Base-by-base conservation (phyloP, 2,888 invertebrate species). In the Leptinotarsa peninsularis region DNA sequence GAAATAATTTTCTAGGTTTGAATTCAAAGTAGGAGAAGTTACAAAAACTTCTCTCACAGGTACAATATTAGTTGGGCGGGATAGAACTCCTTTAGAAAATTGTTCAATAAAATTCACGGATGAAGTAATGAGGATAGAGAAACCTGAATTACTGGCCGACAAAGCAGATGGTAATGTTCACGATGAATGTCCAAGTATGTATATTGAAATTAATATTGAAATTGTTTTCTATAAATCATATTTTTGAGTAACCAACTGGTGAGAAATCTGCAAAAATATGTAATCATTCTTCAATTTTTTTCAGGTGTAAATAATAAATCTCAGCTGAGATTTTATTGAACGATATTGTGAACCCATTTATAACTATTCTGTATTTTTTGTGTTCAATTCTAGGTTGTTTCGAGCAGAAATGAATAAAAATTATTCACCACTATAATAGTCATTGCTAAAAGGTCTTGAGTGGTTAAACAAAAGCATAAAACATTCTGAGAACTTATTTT, bases 121-220 rank as follows among this genome's bases (percentile, higher is more conserved):
- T 83, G 94, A 94, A 83, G 89, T 95, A 71, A 94, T 91, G 88
- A 89, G 89, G 49, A 92, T 95, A 75, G 94, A 93, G 84, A 85
- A 90, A 68, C 88, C 89, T 0, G 87, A 90, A 52, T 88, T 90
- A 15, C 58, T 82, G 67, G 52, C 68, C 21, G 78, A 81, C 52
- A 69, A 78, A 69, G 71, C 71, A 4, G 76, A 80, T 54, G 77
- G 78, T 1, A n/a, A 63, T 4, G 17, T 63, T 43, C 63, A 63
- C 33, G 43, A 43, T 33, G 43, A 63, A 63, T 63, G 63, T n/a
- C 63, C 63, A 63, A 63, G 63, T 63, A 63, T 43, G 63, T 63
- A 63, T 43, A 33, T 14, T 27, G 4, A 14, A 60, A 15, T 56
- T 18, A 7, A 7, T 13, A 18, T 56, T 33, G 33, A 33, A 33